phyloP scores from a whole-genome alignment of 2,888 invertebrate genomes.

The Ophion costatus region DNA sequence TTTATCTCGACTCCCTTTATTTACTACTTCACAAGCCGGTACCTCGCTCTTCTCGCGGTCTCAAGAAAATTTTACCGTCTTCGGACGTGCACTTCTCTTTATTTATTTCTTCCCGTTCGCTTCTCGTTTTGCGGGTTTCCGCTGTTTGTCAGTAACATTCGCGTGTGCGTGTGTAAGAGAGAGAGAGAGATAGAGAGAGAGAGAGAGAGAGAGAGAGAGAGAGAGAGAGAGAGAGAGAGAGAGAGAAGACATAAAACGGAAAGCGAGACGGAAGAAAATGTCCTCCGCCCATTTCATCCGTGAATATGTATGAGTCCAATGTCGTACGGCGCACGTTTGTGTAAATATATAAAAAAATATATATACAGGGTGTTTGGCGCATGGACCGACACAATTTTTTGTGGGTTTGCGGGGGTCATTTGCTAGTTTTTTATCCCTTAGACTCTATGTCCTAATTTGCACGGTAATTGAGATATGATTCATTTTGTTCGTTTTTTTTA shows the following conservation, averaged over 20 bases:
- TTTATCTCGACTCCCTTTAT: not conserved
- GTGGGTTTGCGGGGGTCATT: too few relatives aligned
- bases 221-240: too few relatives aligned
- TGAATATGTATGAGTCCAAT: conserved; percentile 30
- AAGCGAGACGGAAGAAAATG: not conserved
- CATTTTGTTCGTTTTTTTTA: too few relatives aligned
- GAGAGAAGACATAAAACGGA: not conserved
- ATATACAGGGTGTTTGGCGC: not conserved
- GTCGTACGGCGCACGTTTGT: conserved; percentile 1
- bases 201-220: conserved; percentile 1
- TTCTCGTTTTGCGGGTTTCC: conserved; percentile 24
- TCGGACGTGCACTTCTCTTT: not conserved
- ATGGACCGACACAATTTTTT: too few relatives aligned
- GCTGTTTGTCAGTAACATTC: not conserved
- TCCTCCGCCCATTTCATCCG: conserved; percentile 2
- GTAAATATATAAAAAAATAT: not conserved
- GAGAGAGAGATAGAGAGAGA: not conserved
- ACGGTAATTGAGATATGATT: too few relatives aligned
- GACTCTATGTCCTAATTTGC: too few relatives aligned
- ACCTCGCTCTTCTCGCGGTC: conserved; percentile 29
- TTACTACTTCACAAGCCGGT: conserved; percentile 25
- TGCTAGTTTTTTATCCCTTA: too few relatives aligned
- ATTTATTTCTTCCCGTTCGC: conserved; percentile 19
- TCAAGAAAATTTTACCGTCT: conserved; percentile 26
- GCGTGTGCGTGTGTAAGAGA: not conserved